Percentiles rank a stretch among this genome's conserved stretches.
Conservation (phyloP, 2,888 invertebrate species). For the Stenodema calcarata region DNA sequence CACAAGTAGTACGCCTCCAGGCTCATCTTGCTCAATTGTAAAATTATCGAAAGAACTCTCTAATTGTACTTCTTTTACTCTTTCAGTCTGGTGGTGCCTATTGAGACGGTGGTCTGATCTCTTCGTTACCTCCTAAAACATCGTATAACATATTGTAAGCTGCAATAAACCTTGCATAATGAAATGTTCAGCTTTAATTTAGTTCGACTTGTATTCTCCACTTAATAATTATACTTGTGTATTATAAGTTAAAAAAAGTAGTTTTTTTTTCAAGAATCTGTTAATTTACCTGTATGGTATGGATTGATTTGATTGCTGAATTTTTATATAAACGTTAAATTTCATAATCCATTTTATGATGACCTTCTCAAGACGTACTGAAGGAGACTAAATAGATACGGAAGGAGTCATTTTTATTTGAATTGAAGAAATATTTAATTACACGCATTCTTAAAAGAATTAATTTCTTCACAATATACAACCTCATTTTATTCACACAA, state of each 20-base stretch:
- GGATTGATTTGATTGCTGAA: no score
- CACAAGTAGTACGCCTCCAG: no score
- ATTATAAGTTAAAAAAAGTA: no score
- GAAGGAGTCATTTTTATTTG: not conserved
- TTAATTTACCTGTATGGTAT: no score
- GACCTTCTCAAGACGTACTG: not conserved
- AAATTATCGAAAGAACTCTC: no score
- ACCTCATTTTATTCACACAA: not conserved
- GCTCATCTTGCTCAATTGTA: no score
- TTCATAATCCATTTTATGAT: no score
- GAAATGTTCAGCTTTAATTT: not conserved
- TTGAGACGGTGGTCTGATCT: not conserved
- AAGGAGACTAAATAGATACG: no score
- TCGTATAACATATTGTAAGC: not conserved
- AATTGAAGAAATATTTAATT: constrained; percentile 33
- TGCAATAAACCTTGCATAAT: not conserved
- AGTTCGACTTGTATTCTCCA: not conserved
- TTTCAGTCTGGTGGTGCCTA: constrained; percentile 24
- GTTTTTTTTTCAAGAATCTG: no score
- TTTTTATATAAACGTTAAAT: no score
- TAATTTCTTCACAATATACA: not conserved
- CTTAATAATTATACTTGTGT: not conserved
- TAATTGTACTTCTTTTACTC: no score
- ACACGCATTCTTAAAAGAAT: constrained; percentile 3
- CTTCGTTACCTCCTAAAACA: not conserved